These are phyloP conservation scores for Parazoanthus darwini DNA, from an alignment of 92 coral and sea anemone species.

Conservation along the genomic window DNA sequence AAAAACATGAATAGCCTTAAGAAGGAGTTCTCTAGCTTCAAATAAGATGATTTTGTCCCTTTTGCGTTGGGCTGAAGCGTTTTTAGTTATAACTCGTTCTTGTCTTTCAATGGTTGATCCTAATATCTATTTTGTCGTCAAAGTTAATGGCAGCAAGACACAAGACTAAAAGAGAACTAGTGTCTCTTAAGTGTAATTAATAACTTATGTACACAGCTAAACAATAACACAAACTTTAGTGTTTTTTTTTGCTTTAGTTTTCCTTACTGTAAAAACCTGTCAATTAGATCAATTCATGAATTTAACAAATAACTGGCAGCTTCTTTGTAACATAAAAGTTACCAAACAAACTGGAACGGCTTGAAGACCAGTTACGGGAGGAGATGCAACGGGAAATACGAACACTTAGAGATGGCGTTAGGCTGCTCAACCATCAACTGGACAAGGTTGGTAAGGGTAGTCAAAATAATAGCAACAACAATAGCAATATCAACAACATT, in stretches of 20 bases:
- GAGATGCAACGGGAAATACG: slow-evolving; percentile 76
- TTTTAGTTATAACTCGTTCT: too few relatives aligned
- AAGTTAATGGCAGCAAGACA: neutral
- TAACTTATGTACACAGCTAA: too few relatives aligned
- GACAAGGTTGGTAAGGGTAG: slow-evolving; percentile 73
- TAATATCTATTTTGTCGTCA: too few relatives aligned
- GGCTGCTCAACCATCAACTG: slow-evolving; percentile 73
- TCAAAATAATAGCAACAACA: neutral
- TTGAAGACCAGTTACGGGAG: slow-evolving; percentile 68
- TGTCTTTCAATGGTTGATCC: too few relatives aligned
- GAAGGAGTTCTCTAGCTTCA: too few relatives aligned
- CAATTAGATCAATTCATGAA: neutral
- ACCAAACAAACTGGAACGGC: slow-evolving; percentile 69
- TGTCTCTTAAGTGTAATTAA: too few relatives aligned
- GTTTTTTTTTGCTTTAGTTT: too few relatives aligned
- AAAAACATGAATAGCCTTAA: too few relatives aligned
- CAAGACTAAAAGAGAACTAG: neutral
- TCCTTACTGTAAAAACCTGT: neutral
- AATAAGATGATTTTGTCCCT: too few relatives aligned
- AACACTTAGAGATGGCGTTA: slow-evolving; percentile 82
- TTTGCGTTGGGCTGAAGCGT: too few relatives aligned
- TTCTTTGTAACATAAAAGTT: slow-evolving; percentile 50
- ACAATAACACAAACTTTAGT: too few relatives aligned
- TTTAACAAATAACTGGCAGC: neutral
- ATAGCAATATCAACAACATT: neutral